A percentile compares a stretch with the other conserved stretches of the same genome.
phyloP scores from a whole-genome alignment of 2,113 vertebrate species.

The Mus pahari region DNA sequence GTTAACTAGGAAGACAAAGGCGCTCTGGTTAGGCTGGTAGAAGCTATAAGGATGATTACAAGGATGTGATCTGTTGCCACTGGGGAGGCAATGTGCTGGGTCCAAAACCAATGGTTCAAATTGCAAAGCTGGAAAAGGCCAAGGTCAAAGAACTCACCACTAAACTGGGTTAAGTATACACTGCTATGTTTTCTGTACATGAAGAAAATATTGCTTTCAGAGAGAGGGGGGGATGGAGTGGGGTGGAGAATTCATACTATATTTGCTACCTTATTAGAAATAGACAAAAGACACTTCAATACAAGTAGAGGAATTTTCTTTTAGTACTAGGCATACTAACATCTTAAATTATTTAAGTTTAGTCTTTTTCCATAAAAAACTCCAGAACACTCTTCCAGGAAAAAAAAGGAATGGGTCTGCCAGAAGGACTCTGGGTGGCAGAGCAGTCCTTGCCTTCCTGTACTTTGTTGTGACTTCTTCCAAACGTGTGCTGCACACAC shows the following conservation, averaged over 20 bases:
- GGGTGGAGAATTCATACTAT: slow-evolving; percentile 78
- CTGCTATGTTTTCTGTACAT: neutral
- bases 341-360: slow-evolving; percentile 65
- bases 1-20: neutral
- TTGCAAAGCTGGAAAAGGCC: neutral
- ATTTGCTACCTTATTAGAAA: slow-evolving; percentile 79
- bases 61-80: too few relatives aligned
- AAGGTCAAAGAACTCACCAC: neutral
- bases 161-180: neutral
- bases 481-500: neutral
- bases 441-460: neutral
- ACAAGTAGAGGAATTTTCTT: slow-evolving; percentile 60
- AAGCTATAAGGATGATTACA: neutral
- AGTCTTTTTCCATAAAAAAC: slow-evolving; percentile 37
- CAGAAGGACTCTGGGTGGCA: neutral
- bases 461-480: slow-evolving; percentile 29
- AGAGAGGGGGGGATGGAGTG: neutral
- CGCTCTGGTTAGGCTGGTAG: neutral
- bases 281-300: slow-evolving; percentile 55
- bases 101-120: neutral
- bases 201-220: neutral
- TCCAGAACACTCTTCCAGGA: neutral
- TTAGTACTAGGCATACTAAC: slow-evolving; percentile 33
- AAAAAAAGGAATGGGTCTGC: neutral
- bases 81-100: neutral